Conservation (phyloP, 2,888 invertebrate species). For the Dromius quadrimaculatus region DNA sequence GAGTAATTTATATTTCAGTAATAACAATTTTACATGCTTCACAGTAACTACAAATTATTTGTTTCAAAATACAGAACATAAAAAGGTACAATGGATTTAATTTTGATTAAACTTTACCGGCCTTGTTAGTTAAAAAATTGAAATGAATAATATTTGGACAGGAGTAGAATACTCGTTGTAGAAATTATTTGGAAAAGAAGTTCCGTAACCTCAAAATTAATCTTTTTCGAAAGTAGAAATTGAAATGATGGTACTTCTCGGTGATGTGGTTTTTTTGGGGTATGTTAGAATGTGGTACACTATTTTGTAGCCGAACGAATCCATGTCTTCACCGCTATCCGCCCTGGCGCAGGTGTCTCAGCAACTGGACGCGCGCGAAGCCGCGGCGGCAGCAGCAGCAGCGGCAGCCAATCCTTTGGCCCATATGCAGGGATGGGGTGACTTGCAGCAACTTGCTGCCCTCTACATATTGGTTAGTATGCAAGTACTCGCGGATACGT, state of each 20-base stretch:
- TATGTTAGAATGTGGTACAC: not conserved
- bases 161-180: no score
- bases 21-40: conserved; percentile 19
- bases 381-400: conserved; percentile 65
- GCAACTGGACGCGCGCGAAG: conserved; percentile 65
- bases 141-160: no score
- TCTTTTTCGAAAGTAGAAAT: no score
- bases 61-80: no score
- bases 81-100: no score
- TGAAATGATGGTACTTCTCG: no score
- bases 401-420: conserved; percentile 66
- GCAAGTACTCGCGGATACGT: not conserved
- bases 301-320: conserved; percentile 41
- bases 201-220: no score
- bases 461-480: conserved; percentile 79
- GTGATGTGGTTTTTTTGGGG: not conserved
- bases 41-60: conserved; percentile 54
- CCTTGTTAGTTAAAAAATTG: no score
- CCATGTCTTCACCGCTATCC: conserved; percentile 64
- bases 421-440: conserved; percentile 77
- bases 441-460: conserved; percentile 77
- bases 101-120: no score
- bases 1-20: conserved; percentile 4
- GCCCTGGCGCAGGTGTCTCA: conserved; percentile 67
- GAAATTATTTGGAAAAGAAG: no score